These are phyloP conservation scores for Pardalotus punctatus DNA, from an alignment of 2,113 vertebrate species.

Conservation along the genomic window DNA sequence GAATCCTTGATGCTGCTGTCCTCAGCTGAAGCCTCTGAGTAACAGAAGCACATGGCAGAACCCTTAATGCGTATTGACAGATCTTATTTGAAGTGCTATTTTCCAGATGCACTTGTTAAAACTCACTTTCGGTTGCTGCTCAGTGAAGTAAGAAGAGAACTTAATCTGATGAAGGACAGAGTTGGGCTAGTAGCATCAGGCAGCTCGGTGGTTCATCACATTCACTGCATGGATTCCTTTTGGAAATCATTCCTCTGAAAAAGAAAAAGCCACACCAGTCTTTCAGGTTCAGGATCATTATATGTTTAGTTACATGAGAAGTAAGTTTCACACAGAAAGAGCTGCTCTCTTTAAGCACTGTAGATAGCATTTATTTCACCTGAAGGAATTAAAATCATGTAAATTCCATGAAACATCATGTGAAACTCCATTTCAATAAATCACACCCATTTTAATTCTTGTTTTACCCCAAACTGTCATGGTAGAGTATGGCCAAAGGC, in stretches of 20 bases:
- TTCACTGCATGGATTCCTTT: background rate
- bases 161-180: background rate
- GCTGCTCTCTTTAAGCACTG: background rate
- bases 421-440: background rate
- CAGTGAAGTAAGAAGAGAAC: background rate
- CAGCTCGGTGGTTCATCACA: background rate
- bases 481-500: background rate
- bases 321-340: background rate
- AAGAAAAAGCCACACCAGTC: background rate
- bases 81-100: background rate
- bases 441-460: background rate
- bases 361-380: background rate
- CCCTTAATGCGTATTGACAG: background rate
- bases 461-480: background rate
- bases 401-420: background rate
- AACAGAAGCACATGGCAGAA: background rate
- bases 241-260: slow-evolving; percentile 18
- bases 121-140: slow-evolving; percentile 21
- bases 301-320: background rate
- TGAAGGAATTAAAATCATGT: background rate
- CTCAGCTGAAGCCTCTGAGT: background rate
- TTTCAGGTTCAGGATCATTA: background rate
- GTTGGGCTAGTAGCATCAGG: background rate
- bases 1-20: background rate
- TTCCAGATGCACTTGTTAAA: background rate